Base-by-base conservation (phyloP, 2,113 vertebrate genomes). In the Bostrychus sinensis region DNA sequence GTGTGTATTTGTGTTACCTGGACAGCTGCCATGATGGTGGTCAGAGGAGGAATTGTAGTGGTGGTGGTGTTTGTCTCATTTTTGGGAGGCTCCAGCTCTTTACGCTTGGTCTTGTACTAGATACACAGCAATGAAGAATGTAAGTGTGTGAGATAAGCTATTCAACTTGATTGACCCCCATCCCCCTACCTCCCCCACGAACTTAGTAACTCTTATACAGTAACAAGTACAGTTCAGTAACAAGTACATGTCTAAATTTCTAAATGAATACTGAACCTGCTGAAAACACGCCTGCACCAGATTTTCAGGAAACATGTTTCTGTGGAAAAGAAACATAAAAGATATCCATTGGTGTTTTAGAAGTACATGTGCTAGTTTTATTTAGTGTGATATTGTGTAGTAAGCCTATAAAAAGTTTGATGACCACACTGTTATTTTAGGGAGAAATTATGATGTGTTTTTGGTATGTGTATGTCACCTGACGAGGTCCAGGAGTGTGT, bases 261-360 rank as follows among this genome's bases (percentile, higher is more conserved):
- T 34, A 1, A 2, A 30, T 19, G 16, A 23, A 17, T 4, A 22
- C 7, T 70, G 86, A 89, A 99, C 97, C 93, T 98, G 97, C 73
- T 98, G 95, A 80, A 99, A 99, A 89, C 96, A 98, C 80, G 97
- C 97, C 78, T 99, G 97, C 25, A 99, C 91, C 62, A 98, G 91
- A 68, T 98, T 99, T 87, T 99, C 97, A 39, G 97, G 97, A 74
- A 99, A 98, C 96, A 98, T 98, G 78, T 99, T 98, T 86, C 97
- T 99, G 88, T 80, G 62, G 20, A 9, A 46, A 46, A 59, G 53
- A 75, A 16, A 55, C 7, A 48, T 8, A 34, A 38, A 38, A 55
- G 5, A 3, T 1, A 7, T 1, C 7, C 19, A 3, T 20, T 22
- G 12, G 11, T 3, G 22, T 10, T 7, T 48, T 25, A 25, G 1